Conservation (phyloP, 2,888 invertebrate genomes). For the Thereva unica region DNA sequence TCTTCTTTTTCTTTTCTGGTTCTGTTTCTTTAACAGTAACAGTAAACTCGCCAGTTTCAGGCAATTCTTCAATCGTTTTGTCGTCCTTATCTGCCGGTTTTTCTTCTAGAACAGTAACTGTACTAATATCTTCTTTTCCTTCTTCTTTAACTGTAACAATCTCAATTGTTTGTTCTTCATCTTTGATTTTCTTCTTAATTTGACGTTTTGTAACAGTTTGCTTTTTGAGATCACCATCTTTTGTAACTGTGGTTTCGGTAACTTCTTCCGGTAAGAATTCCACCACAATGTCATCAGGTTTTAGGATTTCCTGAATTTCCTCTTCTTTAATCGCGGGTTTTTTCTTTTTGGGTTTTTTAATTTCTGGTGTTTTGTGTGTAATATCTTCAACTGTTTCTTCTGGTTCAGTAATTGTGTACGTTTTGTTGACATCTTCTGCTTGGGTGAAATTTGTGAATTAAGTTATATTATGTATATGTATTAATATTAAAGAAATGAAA, state of each 20-base stretch:
- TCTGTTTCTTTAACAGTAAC: constrained; percentile 43
- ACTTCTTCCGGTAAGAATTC: constrained; percentile 50
- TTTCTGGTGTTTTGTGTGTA: constrained; percentile 51
- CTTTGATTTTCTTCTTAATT: constrained; percentile 50
- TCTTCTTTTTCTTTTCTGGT: constrained; percentile 48
- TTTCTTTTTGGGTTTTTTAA: constrained; percentile 41
- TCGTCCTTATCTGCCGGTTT: constrained; percentile 44
- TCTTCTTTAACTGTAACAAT: constrained; percentile 48
- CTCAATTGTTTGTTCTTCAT: constrained; percentile 49
- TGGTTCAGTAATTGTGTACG: constrained; percentile 57
- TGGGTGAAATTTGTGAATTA: constrained; percentile 47
- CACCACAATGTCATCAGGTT: constrained; percentile 49
- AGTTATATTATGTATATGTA: constrained; percentile 12
- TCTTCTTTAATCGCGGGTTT: constrained; percentile 14
- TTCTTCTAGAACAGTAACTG: constrained; percentile 47
- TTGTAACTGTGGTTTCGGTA: constrained; percentile 43
- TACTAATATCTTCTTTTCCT: constrained; percentile 50
- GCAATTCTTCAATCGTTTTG: constrained; percentile 39
- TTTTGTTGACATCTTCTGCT: constrained; percentile 55
- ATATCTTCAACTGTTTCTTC: constrained; percentile 56
- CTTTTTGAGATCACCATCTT: constrained; percentile 45
- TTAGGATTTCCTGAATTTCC: constrained; percentile 20
- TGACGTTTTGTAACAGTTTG: constrained; percentile 49
- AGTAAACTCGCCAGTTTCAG: constrained; percentile 43
- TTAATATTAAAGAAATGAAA: constrained; percentile 7